Evolutionary conservation across 2,797 vertebrate genomes (phyloP).

Genomic region (Molossus molossus): DNA sequence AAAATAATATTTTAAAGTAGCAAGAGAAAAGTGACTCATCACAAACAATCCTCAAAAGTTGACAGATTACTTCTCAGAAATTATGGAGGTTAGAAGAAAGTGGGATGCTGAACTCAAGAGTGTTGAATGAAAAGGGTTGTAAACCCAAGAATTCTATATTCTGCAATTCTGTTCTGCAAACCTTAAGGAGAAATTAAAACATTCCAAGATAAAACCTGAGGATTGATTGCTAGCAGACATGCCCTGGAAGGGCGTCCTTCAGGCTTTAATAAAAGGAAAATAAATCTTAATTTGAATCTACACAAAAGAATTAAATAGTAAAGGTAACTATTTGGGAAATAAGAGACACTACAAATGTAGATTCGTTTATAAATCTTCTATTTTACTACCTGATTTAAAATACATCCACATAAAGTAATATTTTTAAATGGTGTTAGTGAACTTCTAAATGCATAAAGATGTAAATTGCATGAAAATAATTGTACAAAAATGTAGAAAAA

Average conservation of each 20-base stretch:
- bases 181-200: neutral
- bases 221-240: neutral
- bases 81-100: neutral
- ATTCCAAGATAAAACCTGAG: neutral
- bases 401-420: neutral
- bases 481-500: neutral
- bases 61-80: conserved; percentile 12
- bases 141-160: neutral
- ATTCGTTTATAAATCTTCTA: neutral
- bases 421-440: neutral
- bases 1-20: neutral
- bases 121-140: neutral
- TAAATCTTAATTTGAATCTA: neutral
- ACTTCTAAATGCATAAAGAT: neutral
- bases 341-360: neutral
- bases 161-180: conserved; percentile 11
- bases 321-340: neutral
- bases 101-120: neutral
- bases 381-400: conserved; percentile 7
- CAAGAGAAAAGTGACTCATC: neutral
- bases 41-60: neutral
- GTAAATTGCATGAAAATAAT: neutral
- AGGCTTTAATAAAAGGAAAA: neutral
- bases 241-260: neutral
- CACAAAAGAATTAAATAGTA: neutral